Base-by-base conservation (phyloP, 2,888 invertebrate species). In the Lagria hirta region DNA sequence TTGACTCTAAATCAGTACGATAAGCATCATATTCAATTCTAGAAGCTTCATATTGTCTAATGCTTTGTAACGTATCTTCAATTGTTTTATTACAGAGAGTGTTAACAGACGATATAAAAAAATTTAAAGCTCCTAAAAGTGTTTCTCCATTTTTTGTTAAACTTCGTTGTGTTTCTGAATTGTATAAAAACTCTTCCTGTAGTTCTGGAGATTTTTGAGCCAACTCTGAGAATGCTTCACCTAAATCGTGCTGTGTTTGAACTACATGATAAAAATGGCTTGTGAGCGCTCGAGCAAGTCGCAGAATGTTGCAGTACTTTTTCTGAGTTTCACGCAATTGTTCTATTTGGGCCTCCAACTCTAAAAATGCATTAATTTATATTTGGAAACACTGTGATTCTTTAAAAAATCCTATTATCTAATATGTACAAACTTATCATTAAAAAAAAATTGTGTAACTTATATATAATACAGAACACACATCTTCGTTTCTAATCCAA, bases 51-150 rank as follows among this genome's bases (percentile, higher is more conserved):
- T 86, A 88, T 62, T 83, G 81, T 61, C 82, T 79, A 48, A 89
- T 81, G 38, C 88, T 89, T 48, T 83, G 75, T 54, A 89, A 72
- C 2, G 88, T 97, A 72, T 99, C 98, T 70, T 97, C 96, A 71
- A 99, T 98, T 24, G 97, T 98, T 76, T 96, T 96, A 75, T 95
- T 88, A 73, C 95, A 92, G 61, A 99, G 79, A 10, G 98, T 99
- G 73, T 91, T 88, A 36, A 99, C 88, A 15, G 95, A 90, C 32
- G 91, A 94, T 64, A 91, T 91, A 76, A 99, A 99, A 77, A 95
- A 96, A 71, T 94, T 93, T 61, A 98, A 80, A 52, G 97, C 96
- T 48, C 88, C 89, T 60, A 96, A 73, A 54, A 98, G 75, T 40
- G 90, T 84, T 72, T 97, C 96, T 4, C 96, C 96, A 73, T 97